Base-by-base conservation (phyloP, 2,888 invertebrate genomes). In the Bombyx huttoni region DNA sequence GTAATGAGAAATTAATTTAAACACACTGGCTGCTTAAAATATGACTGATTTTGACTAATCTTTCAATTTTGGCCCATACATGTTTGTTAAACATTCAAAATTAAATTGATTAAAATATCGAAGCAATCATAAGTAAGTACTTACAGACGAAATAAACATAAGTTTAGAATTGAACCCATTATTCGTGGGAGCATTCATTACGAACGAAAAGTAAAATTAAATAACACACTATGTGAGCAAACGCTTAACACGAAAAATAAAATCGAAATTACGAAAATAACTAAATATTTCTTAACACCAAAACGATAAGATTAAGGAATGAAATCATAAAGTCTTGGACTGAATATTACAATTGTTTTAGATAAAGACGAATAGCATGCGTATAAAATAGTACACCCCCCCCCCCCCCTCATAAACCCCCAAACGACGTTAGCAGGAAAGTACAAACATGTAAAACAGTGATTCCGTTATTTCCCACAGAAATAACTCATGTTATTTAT, bases 41-140 rank as follows among this genome's bases (percentile, higher is more conserved):
- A 65, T 75, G 75, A 81, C 79, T 82, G 75, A 77, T 76, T 77
- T 73, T 86, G 86, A 87, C 86, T 87, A 86, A 63, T 69, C 70
- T 74, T 65, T 78, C 73, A 82, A 83, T 78, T 87, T 86, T 87
- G 87, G 87, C 86, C 86, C 81, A 68, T 78, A 68, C 75, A 40
- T 12, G 12, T 78, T 62, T 24, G 5, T 81, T 75, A 73, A 75
- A 79, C 80, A 77, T 73, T 75, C 64, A 68, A 74, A 74, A 67
- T 70, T 70, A 59, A 67, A 64, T 56, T 55, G 51, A 34, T 46
- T 49, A 57, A 58, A 56, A 54, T 60, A 56, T 58, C 58, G 64
- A 56, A 67, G 62, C 63, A 62, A 67, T 69, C 63, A 68, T 70
- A 68, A 74, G 73, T 75, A 73, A 73, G 68, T 75, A 75, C 75